phyloP scores from a whole-genome alignment of 1,140 invertebrate species.

The Aphelenchoides besseyi region DNA sequence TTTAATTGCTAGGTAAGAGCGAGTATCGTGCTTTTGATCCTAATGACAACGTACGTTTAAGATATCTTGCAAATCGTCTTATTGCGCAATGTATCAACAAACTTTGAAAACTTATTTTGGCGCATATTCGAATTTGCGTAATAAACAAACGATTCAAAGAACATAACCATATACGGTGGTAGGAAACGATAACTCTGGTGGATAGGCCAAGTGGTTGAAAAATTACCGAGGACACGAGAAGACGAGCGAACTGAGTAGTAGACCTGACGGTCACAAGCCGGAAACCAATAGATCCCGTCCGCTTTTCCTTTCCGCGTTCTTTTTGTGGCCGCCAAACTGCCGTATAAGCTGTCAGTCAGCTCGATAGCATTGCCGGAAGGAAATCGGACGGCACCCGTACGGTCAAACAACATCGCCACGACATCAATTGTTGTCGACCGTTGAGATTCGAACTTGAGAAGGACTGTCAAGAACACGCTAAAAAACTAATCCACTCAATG shows the following conservation, averaged over 20 bases:
- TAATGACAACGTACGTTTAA: too few relatives aligned
- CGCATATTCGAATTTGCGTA: too few relatives aligned
- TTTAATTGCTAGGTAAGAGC: too few relatives aligned
- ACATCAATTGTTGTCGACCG: background rate
- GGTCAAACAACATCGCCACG: background rate
- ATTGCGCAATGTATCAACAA: too few relatives aligned
- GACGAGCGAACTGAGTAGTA: background rate
- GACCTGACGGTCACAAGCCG: background rate
- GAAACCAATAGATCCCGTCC: background rate
- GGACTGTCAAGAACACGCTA: background rate
- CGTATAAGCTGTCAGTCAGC: background rate
- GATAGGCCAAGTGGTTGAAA: too few relatives aligned
- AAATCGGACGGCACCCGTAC: conserved; percentile 1
- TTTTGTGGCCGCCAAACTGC: background rate
- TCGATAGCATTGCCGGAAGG: background rate
- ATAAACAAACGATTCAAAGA: too few relatives aligned
- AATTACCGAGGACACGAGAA: background rate
- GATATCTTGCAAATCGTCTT: too few relatives aligned
- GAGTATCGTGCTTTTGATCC: too few relatives aligned
- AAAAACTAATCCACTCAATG: background rate
- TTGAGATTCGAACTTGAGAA: background rate
- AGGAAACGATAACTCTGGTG: too few relatives aligned
- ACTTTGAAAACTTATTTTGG: too few relatives aligned
- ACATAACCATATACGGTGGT: too few relatives aligned
- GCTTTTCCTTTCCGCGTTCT: background rate